Percentiles rank a stretch among this genome's conserved stretches.
Conservation (phyloP, 2,797 vertebrate species). For the Channallabes apus region DNA sequence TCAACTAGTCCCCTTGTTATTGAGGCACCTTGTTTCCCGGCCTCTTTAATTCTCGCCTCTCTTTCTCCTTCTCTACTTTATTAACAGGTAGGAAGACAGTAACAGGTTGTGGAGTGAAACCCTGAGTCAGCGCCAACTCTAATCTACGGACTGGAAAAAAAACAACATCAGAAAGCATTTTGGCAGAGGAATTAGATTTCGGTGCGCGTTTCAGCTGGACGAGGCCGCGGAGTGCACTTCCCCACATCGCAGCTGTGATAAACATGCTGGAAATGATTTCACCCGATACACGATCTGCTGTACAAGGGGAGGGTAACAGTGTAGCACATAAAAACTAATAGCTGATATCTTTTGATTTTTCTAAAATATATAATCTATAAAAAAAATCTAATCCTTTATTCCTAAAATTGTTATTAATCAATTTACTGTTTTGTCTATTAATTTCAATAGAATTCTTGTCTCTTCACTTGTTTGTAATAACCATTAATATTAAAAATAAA, state of each 20-base stretch:
- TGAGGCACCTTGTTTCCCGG: background rate
- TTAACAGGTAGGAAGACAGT: background rate
- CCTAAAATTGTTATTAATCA: background rate
- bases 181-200: background rate
- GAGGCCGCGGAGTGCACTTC: conserved; percentile 8
- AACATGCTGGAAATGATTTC: background rate
- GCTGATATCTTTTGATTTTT: background rate
- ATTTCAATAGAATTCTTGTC: background rate
- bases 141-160: background rate
- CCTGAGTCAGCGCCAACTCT: background rate
- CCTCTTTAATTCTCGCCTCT: background rate
- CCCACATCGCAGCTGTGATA: background rate
- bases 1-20: background rate
- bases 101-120: background rate
- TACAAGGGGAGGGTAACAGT: background rate
- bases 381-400: background rate
- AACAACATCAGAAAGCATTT: background rate
- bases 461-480: background rate
- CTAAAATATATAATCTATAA: background rate
- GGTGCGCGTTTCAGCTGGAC: background rate
- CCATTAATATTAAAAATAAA: background rate
- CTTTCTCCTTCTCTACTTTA: conserved; percentile 5
- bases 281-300: background rate
- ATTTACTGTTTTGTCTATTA: background rate
- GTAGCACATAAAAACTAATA: background rate